Conservation (phyloP, 2,797 vertebrate species). For the Lerista edwardsae region DNA sequence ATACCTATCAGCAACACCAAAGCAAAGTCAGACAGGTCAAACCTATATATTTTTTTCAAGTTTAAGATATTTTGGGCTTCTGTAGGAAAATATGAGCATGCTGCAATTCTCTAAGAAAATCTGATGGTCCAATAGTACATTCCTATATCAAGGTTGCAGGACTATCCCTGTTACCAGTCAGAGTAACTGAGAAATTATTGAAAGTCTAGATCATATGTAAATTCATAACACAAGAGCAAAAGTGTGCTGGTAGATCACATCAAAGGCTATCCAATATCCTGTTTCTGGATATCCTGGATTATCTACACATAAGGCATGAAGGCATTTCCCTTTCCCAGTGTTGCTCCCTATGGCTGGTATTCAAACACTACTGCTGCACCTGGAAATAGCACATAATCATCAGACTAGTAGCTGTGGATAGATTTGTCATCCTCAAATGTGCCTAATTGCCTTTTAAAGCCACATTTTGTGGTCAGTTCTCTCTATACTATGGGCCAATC, state of each 20-base stretch:
- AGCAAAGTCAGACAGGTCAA: slow-evolving; percentile 3
- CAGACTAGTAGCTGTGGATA: too few relatives aligned
- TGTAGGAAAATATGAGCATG: neutral
- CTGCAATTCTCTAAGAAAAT: neutral
- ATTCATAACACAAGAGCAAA: neutral
- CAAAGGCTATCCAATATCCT: too few relatives aligned
- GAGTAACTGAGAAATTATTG: neutral
- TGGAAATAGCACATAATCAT: too few relatives aligned
- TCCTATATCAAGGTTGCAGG: neutral
- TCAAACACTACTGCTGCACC: too few relatives aligned
- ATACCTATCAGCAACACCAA: neutral
- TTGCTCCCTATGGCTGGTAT: too few relatives aligned
- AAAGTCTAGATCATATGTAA: neutral
- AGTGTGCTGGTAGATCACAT: neutral
- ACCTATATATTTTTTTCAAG: neutral
- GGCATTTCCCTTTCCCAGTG: too few relatives aligned
- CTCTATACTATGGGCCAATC: too few relatives aligned
- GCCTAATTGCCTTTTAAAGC: too few relatives aligned
- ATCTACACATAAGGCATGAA: too few relatives aligned
- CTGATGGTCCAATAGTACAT: neutral
- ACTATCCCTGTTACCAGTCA: neutral
- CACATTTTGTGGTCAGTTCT: too few relatives aligned
- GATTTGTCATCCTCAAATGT: too few relatives aligned
- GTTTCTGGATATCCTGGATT: too few relatives aligned
- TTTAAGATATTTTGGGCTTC: neutral